A percentile compares a stretch with the other conserved stretches of the same genome.
phyloP scores from a whole-genome alignment of 2,797 vertebrate species.

The Erithacus rubecula region DNA sequence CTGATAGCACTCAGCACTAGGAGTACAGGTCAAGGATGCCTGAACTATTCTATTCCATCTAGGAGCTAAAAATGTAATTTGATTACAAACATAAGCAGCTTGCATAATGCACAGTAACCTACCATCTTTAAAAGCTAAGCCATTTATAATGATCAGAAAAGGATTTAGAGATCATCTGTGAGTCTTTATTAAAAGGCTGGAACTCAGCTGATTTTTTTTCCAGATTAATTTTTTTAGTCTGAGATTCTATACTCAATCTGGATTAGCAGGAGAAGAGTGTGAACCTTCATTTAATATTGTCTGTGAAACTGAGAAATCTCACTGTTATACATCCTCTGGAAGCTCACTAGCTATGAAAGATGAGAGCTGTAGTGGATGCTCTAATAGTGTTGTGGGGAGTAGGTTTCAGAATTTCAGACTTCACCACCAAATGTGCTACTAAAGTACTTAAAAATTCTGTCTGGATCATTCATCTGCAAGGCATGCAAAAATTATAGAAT shows the following conservation, averaged over 20 bases:
- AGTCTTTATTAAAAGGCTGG: neutral
- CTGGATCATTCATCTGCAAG: conserved; percentile 14
- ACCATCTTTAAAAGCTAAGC: neutral
- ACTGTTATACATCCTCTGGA: neutral
- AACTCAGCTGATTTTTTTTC: neutral
- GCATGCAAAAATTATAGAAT: neutral
- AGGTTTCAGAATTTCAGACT: neutral
- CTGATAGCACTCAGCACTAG: neutral
- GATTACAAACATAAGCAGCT: neutral
- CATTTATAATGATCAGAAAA: neutral
- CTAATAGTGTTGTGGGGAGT: neutral
- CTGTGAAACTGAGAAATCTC: neutral
- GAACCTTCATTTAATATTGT: neutral
- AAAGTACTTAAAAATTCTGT: neutral
- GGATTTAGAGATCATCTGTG: neutral
- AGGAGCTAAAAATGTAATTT: neutral
- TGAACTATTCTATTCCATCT: neutral
- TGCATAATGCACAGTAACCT: neutral
- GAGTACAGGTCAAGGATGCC: neutral
- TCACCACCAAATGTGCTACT: neutral
- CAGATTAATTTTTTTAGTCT: neutral
- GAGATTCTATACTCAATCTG: neutral
- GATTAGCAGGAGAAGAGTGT: neutral
- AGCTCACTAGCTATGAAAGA: neutral
- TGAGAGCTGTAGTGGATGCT: neutral